Base-by-base conservation (phyloP, 2,113 vertebrate genomes). In the Steatornis caripensis region DNA sequence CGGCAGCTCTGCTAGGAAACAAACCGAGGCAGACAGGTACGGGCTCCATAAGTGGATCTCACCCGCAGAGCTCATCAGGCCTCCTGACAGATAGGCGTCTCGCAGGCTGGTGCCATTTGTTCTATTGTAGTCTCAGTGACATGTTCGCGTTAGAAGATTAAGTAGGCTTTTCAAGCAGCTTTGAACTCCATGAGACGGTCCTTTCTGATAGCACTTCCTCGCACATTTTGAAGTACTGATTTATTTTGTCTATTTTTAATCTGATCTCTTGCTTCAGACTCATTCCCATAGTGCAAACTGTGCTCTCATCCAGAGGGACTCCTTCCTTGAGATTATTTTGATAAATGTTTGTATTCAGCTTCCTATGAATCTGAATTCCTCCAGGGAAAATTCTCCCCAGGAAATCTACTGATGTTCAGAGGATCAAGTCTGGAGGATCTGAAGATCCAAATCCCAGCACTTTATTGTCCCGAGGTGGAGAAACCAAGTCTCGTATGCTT, bases 201-300 rank as follows among this genome's bases (percentile, higher is more conserved):
- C n/a, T 89, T 83, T 79, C 53, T 4, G 5, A 62, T 37, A 53
- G 69, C 55, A 24, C n/a, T 78, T 68, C 27, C 74, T 80, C 61
- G 54, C 64, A 71, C 69, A 24, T 79, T 82, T 89, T 57, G 61
- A 89, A 79, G 90, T 68, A 65, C 77, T 60, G 69, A 58, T 92
- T 93, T 82, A 79, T 79, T 95, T 82, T 60, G 65, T 71, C 86
- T 95, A 26, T n/a, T 96, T 93, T 92, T 91, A 95, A 95, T 95
- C 89, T 76, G 61, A 96, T 97, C 48, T 54, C 45, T 80, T 36
- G 64, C 74, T 87, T 87, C 80, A 95, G 76, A 72, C 65, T 87
- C 76, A 51, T 90, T 70, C 51, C 81, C 53, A 39, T 5, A 75
- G 70, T n/a, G 72, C 81, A 72, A 72, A 53, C 39, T 78, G 61